These are phyloP conservation scores for Aradophagus sp. DNA, from an alignment of 1,140 invertebrate genomes.

Conservation along the genomic window DNA sequence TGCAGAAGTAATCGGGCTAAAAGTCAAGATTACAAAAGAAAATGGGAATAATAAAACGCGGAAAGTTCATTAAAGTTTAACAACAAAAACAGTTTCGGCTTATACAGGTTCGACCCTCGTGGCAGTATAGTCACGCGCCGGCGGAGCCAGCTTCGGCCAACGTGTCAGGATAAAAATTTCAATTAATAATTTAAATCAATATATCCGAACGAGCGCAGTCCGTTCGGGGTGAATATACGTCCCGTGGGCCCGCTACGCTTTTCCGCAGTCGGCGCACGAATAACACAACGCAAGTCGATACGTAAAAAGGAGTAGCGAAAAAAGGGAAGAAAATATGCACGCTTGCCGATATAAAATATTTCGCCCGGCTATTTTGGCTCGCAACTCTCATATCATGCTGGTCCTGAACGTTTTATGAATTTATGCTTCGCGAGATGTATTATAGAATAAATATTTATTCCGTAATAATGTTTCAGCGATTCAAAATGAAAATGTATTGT, in stretches of 20 bases:
- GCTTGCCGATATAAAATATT: slow-evolving; percentile 41
- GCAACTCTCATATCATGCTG: slow-evolving; percentile 25
- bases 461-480: slow-evolving; percentile 11
- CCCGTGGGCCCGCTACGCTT: slow-evolving; percentile 62
- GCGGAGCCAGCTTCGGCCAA: too few relatives aligned
- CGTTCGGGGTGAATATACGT: slow-evolving; percentile 66
- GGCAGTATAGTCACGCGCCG: too few relatives aligned
- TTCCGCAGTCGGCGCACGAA: slow-evolving; percentile 59
- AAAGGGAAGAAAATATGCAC: slow-evolving; percentile 28
- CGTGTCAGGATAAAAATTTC: slow-evolving; percentile 62
- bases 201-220: slow-evolving; percentile 65
- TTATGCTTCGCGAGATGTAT: slow-evolving; percentile 18
- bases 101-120: slow-evolving; percentile 15
- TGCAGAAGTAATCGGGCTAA: slow-evolving; percentile 15
- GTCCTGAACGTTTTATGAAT: slow-evolving; percentile 27
- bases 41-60: slow-evolving; percentile 42
- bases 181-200: slow-evolving; percentile 74
- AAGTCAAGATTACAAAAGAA: slow-evolving; percentile 39
- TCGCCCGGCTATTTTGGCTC: slow-evolving; percentile 21
- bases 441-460: slow-evolving; percentile 30
- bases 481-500: too few relatives aligned
- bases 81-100: slow-evolving; percentile 20
- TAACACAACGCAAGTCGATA: slow-evolving; percentile 24
- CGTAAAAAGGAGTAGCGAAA: slow-evolving; percentile 33
- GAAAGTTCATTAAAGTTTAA: slow-evolving; percentile 44